Conservation (phyloP, 2,797 vertebrate genomes). For the Ambastaia sidthimunki region DNA sequence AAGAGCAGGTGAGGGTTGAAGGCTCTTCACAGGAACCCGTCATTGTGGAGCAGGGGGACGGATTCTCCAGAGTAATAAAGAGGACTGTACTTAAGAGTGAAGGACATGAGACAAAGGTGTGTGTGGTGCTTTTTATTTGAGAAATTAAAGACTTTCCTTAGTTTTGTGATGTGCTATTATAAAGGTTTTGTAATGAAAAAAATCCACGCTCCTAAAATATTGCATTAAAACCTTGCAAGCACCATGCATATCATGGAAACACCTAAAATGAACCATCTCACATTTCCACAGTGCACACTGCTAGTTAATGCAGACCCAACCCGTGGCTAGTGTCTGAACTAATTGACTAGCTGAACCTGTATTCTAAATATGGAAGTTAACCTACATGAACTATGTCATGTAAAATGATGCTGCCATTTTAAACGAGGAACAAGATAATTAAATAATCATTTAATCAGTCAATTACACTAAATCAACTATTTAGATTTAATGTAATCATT, state of each 20-base stretch:
- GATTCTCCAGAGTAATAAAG: conserved; percentile 86
- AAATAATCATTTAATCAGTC: neutral
- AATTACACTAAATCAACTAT: neutral
- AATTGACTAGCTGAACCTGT: too few species aligned
- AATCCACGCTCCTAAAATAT: neutral
- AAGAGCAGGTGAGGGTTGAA: conserved; percentile 79
- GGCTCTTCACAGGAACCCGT: conserved; percentile 76
- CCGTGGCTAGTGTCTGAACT: too few species aligned
- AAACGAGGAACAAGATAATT: neutral
- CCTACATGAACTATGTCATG: neutral
- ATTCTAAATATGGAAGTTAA: neutral
- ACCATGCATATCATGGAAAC: too few species aligned
- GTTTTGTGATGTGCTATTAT: neutral
- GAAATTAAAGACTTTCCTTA: neutral
- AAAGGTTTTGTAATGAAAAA: neutral
- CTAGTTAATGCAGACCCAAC: too few species aligned
- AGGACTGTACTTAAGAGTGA: conserved; percentile 88
- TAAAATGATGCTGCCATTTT: neutral
- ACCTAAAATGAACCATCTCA: too few species aligned
- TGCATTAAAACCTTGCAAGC: too few species aligned
- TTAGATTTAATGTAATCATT: neutral
- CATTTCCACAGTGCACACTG: too few species aligned
- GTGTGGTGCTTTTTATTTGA: neutral
- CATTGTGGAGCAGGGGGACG: conserved; percentile 75
- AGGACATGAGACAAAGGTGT: conserved; percentile 87